phyloP scores from a whole-genome alignment of 2,797 vertebrate genomes.

The Borostomias antarcticus region DNA sequence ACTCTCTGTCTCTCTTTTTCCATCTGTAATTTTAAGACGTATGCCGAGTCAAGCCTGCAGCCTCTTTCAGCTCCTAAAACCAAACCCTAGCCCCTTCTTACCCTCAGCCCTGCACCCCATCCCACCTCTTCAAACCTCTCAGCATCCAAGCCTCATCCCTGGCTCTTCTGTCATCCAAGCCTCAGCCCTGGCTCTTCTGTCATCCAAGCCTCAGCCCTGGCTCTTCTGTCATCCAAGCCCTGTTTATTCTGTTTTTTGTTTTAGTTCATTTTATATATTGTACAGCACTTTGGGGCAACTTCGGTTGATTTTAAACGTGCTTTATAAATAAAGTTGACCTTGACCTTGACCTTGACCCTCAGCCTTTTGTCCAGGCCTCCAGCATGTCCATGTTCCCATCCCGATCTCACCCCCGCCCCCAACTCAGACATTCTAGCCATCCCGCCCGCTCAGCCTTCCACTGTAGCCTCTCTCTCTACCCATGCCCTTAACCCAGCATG shows the following conservation, averaged over 20 bases:
- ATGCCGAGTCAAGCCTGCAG: too few species aligned
- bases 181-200: not conserved
- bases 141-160: conserved; percentile 15
- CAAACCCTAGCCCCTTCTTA: not conserved
- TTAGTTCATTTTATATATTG: too few species aligned
- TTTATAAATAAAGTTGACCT: too few species aligned
- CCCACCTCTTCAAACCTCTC: not conserved
- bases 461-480: not conserved
- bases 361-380: not conserved
- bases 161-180: not conserved
- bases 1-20: not conserved
- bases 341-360: too few species aligned
- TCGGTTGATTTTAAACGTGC: too few species aligned
- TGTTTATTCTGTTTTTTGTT: too few species aligned
- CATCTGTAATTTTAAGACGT: too few species aligned
- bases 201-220: not conserved
- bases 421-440: too few species aligned
- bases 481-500: conserved; percentile 21
- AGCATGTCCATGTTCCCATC: conserved; percentile 18
- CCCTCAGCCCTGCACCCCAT: not conserved
- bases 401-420: too few species aligned
- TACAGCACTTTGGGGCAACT: too few species aligned
- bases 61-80: not conserved
- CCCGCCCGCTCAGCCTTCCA: not conserved
- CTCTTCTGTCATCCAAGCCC: not conserved